Evolutionary conservation across 2,797 vertebrate genomes (phyloP).

Genomic region (Syndactyla subalaris): DNA sequence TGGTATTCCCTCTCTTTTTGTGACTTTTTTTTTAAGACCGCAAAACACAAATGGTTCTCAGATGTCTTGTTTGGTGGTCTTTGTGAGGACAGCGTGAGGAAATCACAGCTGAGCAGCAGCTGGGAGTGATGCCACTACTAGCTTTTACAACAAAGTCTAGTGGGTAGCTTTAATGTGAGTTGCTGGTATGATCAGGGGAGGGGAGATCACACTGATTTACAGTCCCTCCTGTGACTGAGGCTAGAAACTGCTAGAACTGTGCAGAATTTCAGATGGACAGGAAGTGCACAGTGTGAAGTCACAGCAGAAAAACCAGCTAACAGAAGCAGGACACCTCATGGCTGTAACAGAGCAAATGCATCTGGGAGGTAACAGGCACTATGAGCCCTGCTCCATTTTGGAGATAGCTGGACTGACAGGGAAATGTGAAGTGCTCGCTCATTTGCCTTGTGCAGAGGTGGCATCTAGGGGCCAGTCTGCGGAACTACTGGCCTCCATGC

Average conservation of each 20-base stretch:
- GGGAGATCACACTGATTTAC: background rate
- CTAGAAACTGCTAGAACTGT: background rate
- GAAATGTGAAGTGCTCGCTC: fast-evolving
- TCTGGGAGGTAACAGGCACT: background rate
- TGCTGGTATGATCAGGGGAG: background rate
- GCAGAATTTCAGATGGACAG: background rate
- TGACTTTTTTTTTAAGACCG: background rate
- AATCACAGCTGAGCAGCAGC: slow-evolving; percentile 28
- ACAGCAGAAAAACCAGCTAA: background rate
- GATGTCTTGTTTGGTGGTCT: slow-evolving; percentile 13
- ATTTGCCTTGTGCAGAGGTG: background rate
- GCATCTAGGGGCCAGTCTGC: slow-evolving; percentile 26
- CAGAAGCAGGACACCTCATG: background rate
- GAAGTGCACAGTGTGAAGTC: background rate
- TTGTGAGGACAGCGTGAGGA: background rate
- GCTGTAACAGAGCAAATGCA: background rate
- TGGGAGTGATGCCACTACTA: background rate
- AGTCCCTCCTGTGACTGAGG: background rate
- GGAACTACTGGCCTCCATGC: background rate
- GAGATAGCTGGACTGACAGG: background rate
- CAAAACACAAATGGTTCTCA: slow-evolving; percentile 32
- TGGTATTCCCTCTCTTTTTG: background rate
- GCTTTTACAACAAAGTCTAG: background rate
- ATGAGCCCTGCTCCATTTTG: background rate
- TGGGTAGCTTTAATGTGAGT: background rate